Percentiles rank a stretch among this genome's conserved stretches.
Evolutionary conservation across 2,888 invertebrate species (phyloP).

Genomic region (Hirtodrosophila confusa): DNA sequence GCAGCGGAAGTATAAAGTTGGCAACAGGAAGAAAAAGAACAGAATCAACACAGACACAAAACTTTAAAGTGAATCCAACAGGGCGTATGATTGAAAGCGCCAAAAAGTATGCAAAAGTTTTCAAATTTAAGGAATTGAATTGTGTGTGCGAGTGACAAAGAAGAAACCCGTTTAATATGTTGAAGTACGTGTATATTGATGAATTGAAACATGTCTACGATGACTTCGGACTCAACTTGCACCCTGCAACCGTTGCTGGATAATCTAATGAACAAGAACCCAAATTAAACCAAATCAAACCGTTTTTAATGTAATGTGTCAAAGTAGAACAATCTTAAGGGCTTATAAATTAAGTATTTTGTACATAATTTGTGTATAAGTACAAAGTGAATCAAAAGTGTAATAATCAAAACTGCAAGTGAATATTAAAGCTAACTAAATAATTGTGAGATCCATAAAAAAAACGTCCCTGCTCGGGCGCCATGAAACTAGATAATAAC

Average conservation of each 20-base stretch:
- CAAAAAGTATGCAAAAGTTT: slow-evolving; percentile 21
- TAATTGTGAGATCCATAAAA: slow-evolving; percentile 5
- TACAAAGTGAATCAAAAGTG: too few relatives aligned
- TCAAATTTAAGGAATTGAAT: slow-evolving; percentile 2
- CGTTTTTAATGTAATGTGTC: too few relatives aligned
- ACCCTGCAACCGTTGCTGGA: slow-evolving; percentile 45
- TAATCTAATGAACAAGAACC: slow-evolving; percentile 5
- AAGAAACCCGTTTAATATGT: slow-evolving; percentile 22
- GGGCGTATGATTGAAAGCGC: slow-evolving; percentile 32
- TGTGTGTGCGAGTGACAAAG: background rate
- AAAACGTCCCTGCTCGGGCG: slow-evolving; percentile 3
- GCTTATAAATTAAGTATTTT: too few relatives aligned
- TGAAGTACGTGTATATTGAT: slow-evolving; percentile 12
- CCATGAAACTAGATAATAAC: background rate
- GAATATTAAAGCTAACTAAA: too few relatives aligned
- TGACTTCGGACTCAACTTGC: slow-evolving; percentile 23
- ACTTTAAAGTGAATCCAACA: slow-evolving; percentile 17
- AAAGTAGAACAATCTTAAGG: too few relatives aligned
- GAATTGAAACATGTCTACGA: slow-evolving; percentile 19
- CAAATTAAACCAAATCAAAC: too few relatives aligned
- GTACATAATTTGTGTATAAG: too few relatives aligned
- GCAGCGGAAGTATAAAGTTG: slow-evolving; percentile 41
- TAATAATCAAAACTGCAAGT: too few relatives aligned
- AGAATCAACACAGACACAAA: background rate
- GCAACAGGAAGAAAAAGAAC: slow-evolving; percentile 10